Evolutionary conservation across 2,888 invertebrate species (phyloP).

Genomic region (Phyto melanocephala): DNA sequence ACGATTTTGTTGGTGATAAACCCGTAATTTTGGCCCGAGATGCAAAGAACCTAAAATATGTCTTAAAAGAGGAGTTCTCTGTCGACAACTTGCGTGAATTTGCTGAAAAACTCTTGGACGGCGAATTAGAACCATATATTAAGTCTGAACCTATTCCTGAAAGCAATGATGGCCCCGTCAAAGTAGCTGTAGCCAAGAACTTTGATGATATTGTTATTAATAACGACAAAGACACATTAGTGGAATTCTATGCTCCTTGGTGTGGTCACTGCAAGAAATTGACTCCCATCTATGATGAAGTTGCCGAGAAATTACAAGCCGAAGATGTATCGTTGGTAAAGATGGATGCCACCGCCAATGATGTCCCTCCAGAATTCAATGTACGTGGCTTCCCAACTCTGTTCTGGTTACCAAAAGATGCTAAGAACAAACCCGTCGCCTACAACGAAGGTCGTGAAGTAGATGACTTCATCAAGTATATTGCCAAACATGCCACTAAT

Average conservation of each 20-base stretch:
- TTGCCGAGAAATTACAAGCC: conserved; percentile 91
- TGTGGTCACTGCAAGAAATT: conserved; percentile 99
- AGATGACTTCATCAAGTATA: conserved; percentile 96
- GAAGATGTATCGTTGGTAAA: conserved; percentile 96
- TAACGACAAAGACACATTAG: conserved; percentile 93
- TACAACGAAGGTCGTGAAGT: conserved; percentile 96
- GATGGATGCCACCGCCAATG: conserved; percentile 99
- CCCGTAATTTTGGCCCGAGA: conserved; percentile 92
- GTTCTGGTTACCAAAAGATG: conserved; percentile 94
- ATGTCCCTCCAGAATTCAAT: conserved; percentile 93
- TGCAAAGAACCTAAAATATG: conserved; percentile 91
- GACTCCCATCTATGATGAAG: conserved; percentile 94
- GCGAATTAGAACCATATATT: conserved; percentile 92
- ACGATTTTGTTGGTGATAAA: conserved; percentile 92
- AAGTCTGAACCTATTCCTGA: conserved; percentile 97
- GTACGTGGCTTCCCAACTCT: conserved; percentile 99
- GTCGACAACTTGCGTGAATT: conserved; percentile 92
- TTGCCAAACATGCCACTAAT: conserved; percentile 92
- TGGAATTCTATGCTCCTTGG: conserved; percentile 99
- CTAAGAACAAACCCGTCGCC: conserved; percentile 87
- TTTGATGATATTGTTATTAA: conserved; percentile 96
- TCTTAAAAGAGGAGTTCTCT: conserved; percentile 93
- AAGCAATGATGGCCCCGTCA: conserved; percentile 89
- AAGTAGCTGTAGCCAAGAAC: conserved; percentile 96
- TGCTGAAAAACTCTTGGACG: conserved; percentile 89